Conservation (phyloP, 1,140 invertebrate genomes). For the Zaprionus inermis region DNA sequence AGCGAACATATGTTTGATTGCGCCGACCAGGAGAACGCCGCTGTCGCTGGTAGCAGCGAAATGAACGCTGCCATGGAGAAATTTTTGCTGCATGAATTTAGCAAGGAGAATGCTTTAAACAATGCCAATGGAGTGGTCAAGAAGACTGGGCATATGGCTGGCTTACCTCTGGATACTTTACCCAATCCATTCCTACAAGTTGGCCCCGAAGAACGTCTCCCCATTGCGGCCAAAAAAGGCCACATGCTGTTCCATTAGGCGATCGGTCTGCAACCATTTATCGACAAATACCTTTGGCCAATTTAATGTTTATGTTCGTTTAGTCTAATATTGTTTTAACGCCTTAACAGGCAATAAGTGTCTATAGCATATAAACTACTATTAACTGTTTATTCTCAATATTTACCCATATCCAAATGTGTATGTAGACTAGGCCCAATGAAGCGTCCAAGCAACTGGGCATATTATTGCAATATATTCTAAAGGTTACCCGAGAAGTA, state of each 20-base stretch:
- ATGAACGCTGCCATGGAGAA: constrained; percentile 84
- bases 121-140: constrained; percentile 91
- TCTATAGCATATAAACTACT: constrained; percentile 41
- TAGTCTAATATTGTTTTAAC: constrained; percentile 13
- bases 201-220: constrained; percentile 89
- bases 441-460: constrained; percentile 38
- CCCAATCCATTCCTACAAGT: constrained; percentile 89
- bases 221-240: constrained; percentile 95
- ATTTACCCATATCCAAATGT: constrained; percentile 35
- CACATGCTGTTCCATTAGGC: constrained; percentile 86
- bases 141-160: constrained; percentile 85
- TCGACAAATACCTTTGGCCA: constrained; percentile 5
- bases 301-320: constrained; percentile 11
- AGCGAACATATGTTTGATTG: constrained; percentile 99
- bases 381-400: constrained; percentile 56
- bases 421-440: constrained; percentile 25
- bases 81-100: constrained; percentile 85
- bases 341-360: constrained; percentile 38
- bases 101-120: constrained; percentile 83
- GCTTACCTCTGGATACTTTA: constrained; percentile 85
- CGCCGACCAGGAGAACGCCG: constrained; percentile 84
- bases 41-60: constrained; percentile 70
- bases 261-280: neutral
- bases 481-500: neutral
- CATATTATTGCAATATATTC: constrained; percentile 7